Evolutionary conservation across 2,888 invertebrate species (phyloP).

Genomic region (Antheraea assamensis): DNA sequence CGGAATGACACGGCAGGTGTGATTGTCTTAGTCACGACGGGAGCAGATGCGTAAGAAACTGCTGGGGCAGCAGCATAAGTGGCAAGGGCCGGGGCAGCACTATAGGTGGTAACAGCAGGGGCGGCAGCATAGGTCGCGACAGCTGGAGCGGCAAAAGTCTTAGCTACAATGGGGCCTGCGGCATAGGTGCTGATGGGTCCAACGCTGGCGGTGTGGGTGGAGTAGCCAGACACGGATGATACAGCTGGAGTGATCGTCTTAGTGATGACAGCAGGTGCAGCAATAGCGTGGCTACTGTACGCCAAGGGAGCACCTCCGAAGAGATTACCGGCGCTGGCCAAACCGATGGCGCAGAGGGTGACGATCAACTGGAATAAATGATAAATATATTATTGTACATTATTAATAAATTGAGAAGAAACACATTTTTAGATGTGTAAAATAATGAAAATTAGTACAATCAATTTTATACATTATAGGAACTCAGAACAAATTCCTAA

Average conservation of each 20-base stretch:
- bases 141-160: constrained; percentile 59
- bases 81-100: constrained; percentile 41
- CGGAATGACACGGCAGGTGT: constrained; percentile 55
- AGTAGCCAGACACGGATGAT: constrained; percentile 47
- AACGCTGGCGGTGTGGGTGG: constrained; percentile 51
- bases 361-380: constrained; percentile 50
- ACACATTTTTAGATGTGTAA: neutral
- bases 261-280: constrained; percentile 61
- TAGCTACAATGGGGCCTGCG: neutral
- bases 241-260: constrained; percentile 58
- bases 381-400: neutral
- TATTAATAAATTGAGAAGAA: neutral
- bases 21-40: constrained; percentile 44
- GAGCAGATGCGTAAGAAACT: constrained; percentile 30
- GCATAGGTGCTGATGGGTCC: constrained; percentile 72
- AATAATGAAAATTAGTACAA: neutral
- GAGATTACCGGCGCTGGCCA: constrained; percentile 81
- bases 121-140: constrained; percentile 60
- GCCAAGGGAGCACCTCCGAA: constrained; percentile 70
- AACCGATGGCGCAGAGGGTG: constrained; percentile 82
- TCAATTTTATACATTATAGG: neutral
- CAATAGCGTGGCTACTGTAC: constrained; percentile 70
- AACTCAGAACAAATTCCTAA: neutral
- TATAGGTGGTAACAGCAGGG: constrained; percentile 48
- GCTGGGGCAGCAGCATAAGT: constrained; percentile 22